Conservation (phyloP, 1,140 invertebrate genomes). For the Cylas formicarius region DNA sequence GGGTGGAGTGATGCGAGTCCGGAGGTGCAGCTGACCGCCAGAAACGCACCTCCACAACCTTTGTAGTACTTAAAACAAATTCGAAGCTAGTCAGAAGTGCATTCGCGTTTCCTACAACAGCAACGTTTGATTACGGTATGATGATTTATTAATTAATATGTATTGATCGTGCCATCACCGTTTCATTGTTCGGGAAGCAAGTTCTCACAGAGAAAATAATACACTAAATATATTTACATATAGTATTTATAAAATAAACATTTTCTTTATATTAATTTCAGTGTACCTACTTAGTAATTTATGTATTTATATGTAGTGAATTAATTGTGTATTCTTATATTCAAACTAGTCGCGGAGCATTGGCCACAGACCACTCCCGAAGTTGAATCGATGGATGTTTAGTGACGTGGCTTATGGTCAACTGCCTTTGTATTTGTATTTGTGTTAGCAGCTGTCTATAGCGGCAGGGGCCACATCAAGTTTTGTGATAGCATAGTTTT, state of each 20-base stretch:
- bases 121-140: slow-evolving; percentile 31
- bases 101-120: slow-evolving; percentile 40
- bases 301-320: slow-evolving; percentile 40
- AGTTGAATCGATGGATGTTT: slow-evolving; percentile 18
- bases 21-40: slow-evolving; percentile 13
- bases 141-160: slow-evolving; percentile 27
- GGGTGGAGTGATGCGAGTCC: slow-evolving; percentile 20
- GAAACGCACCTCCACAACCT: slow-evolving; percentile 22
- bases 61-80: slow-evolving; percentile 40
- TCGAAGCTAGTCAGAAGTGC: slow-evolving; percentile 43
- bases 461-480: slow-evolving; percentile 26
- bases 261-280: slow-evolving; percentile 20
- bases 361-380: slow-evolving; percentile 17
- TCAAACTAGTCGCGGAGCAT: slow-evolving; percentile 36
- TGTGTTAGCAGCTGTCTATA: slow-evolving; percentile 25
- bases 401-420: slow-evolving; percentile 25
- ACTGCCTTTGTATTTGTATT: slow-evolving; percentile 29
- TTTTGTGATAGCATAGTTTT: slow-evolving; percentile 29
- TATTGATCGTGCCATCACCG: slow-evolving; percentile 37
- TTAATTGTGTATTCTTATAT: slow-evolving; percentile 35
- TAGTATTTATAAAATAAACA: slow-evolving; percentile 30
- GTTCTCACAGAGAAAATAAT: slow-evolving; percentile 6
- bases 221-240: slow-evolving; percentile 23
- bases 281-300: slow-evolving; percentile 26
- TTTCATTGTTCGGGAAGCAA: slow-evolving; percentile 24